A percentile compares a stretch with the other conserved stretches of the same genome.
These are phyloP conservation scores for Drosophila setifemur DNA, from an alignment of 1,140 invertebrate genomes.

Conservation along the genomic window DNA sequence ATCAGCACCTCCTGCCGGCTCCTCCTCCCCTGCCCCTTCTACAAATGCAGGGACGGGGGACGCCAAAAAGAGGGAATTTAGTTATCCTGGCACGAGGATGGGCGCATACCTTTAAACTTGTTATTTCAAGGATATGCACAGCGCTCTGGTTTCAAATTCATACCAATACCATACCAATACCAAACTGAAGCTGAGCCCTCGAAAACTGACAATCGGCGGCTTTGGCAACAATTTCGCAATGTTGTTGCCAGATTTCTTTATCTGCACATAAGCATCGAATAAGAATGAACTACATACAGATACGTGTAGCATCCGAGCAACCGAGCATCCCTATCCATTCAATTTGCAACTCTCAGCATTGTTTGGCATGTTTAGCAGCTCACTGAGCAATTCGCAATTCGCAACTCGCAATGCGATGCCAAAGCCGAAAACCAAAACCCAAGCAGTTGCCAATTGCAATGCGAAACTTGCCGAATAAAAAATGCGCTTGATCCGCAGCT, in stretches of 20 bases:
- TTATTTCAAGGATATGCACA: constrained; percentile 74
- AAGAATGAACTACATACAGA: constrained; percentile 43
- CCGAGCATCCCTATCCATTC: constrained; percentile 75
- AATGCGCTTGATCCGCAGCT: constrained; percentile 21
- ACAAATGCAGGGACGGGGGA: not conserved
- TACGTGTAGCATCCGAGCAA: constrained; percentile 18
- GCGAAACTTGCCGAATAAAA: constrained; percentile 34
- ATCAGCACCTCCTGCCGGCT: constrained; percentile 45
- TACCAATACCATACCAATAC: not conserved
- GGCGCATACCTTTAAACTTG: constrained; percentile 75
- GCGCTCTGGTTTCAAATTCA: constrained; percentile 14
- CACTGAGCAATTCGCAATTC: constrained; percentile 61
- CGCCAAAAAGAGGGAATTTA: constrained; percentile 30
- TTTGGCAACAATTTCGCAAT: constrained; percentile 68
- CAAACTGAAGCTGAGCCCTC: not conserved
- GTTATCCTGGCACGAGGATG: constrained; percentile 49
- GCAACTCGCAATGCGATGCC: constrained; percentile 41
- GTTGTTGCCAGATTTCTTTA: constrained; percentile 77
- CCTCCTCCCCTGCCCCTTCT: not conserved
- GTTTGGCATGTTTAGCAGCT: constrained; percentile 75
- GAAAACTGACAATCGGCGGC: constrained; percentile 54
- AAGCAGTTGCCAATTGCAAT: constrained; percentile 46
- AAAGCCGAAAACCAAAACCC: constrained; percentile 14
- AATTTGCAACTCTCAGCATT: constrained; percentile 71
- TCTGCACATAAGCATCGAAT: constrained; percentile 61